These are phyloP conservation scores for Crotalus helleri DNA, from an alignment of 2,113 vertebrate genomes.

Conservation along the genomic window DNA sequence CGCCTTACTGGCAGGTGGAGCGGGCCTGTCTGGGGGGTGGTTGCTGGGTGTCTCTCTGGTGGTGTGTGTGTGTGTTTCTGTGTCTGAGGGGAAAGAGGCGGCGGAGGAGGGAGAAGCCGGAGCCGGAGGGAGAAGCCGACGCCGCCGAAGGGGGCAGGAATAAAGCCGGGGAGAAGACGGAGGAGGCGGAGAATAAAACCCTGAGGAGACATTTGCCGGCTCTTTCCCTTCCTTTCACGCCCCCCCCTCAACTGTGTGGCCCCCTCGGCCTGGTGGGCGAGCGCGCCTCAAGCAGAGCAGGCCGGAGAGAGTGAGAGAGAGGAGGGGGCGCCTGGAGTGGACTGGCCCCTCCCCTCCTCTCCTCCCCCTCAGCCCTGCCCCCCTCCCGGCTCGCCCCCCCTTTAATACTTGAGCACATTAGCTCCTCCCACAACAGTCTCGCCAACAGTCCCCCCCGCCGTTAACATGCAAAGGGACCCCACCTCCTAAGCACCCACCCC, in stretches of 20 bases:
- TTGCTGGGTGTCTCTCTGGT: conserved; percentile 60
- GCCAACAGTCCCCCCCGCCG: not conserved
- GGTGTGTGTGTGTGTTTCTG: conserved; percentile 28
- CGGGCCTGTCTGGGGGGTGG: conserved; percentile 55
- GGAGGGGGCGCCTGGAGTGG: not conserved
- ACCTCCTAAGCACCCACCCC: not conserved
- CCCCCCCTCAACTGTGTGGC: not conserved
- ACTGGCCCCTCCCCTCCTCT: conserved; percentile 22
- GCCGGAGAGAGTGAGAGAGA: not conserved
- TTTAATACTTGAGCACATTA: not conserved
- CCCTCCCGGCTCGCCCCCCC: not conserved
- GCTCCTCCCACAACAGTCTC: not conserved
- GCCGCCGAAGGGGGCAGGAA: too few species aligned
- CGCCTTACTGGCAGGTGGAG: conserved; percentile 69
- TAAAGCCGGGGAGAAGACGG: not conserved
- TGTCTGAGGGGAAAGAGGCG: conserved; percentile 5
- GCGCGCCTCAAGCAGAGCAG: conserved; percentile 19
- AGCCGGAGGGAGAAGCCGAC: not conserved
- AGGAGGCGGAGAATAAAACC: not conserved
- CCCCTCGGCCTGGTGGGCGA: not conserved
- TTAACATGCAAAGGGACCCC: not conserved
- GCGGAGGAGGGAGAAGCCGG: conserved; percentile 14
- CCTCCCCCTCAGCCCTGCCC: not conserved
- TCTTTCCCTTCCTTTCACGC: not conserved
- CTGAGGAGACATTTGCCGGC: not conserved